These are phyloP conservation scores for Drosophila atripex DNA, from an alignment of 2,888 invertebrate species.

Conservation along the genomic window DNA sequence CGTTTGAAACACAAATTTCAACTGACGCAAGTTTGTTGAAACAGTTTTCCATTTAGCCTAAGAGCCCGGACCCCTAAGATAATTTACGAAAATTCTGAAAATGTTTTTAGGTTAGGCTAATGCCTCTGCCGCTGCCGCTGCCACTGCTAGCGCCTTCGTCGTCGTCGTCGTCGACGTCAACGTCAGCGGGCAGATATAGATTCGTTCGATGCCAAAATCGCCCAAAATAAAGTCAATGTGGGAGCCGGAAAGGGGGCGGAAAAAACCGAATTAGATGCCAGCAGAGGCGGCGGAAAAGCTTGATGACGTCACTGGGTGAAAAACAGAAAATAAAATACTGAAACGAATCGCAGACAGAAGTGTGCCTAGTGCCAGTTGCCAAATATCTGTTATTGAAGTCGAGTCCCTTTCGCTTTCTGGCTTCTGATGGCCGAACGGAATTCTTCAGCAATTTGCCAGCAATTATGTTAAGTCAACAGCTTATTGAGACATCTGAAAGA, in stretches of 20 bases:
- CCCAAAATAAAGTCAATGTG: constrained; percentile 67
- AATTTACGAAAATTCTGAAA: constrained; percentile 63
- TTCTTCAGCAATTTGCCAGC: constrained; percentile 59
- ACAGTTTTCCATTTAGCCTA: constrained; percentile 81
- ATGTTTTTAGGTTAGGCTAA: constrained; percentile 69
- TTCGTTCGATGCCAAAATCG: constrained; percentile 68
- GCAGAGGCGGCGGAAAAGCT: constrained; percentile 60
- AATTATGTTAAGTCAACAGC: constrained; percentile 35
- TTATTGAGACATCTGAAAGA: constrained; percentile 32
- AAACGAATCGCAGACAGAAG: constrained; percentile 57
- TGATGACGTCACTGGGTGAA: constrained; percentile 61
- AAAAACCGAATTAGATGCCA: constrained; percentile 58
- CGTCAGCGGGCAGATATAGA: constrained; percentile 41
- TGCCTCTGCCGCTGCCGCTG: constrained; percentile 52
- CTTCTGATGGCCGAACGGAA: constrained; percentile 30
- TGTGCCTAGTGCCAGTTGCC: constrained; percentile 62
- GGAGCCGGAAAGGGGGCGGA: constrained; percentile 33
- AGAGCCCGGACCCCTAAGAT: constrained; percentile 49
- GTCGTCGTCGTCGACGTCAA: constrained; percentile 25
- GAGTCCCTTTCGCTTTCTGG: constrained; percentile 54
- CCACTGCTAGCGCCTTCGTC: no score
- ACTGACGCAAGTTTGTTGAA: constrained; percentile 79
- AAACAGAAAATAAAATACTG: constrained; percentile 11
- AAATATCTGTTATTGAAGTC: constrained; percentile 41
- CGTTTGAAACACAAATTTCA: constrained; percentile 77